Evolutionary conservation across 1,140 invertebrate genomes (phyloP), one percentile per base, ranked within the genome.

Genomic region (Archivesica marissinica): DNA sequence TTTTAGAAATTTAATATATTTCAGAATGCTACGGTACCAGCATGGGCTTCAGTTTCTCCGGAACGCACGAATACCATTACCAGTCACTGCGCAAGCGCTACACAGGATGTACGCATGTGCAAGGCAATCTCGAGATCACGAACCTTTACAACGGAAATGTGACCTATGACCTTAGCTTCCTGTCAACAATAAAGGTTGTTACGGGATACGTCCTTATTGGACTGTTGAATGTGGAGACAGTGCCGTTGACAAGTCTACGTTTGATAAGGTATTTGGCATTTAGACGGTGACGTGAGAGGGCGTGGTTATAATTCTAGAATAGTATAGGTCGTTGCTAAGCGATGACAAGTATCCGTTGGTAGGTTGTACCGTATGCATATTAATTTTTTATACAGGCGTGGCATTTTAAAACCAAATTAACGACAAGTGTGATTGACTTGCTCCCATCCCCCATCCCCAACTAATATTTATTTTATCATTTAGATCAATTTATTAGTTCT

Each of bases 81-180:
- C 86, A 92, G 39, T 70, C 86, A 3, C 72, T 92, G n/a, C 82
- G 84, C 44, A 88, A 98, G 93, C 96, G 98, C 80, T 99, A 98
- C 95, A 98, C 96, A 61, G 99, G 99, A 94, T 99, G 98, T 95
- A 99, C 98, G 23, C 98, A 99, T 93, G 98, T 99, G 59, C 97
- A 99, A 94, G 98, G 98, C 23, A 99, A 99, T 94, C 95, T 99
- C 90, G 98, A 99, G 94, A 95, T 99, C 44, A 91, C 91, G 35
- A 91, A 91, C 56, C 82, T 93, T 15, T 86, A 90, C 50, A 79
- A 79, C 23, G 85, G 86, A 9, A 89, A 89, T 28, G 78, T 91
- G 25, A 88, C 88, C n/a, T 91, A 91, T 61, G 89, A 92, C 85
- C 89, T 92, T 11, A 88, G 79, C 38, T 92, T 92, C 56, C 86